Evolutionary conservation across 2,797 vertebrate genomes (phyloP).

Genomic region (Chlorospingus flavigularis): DNA sequence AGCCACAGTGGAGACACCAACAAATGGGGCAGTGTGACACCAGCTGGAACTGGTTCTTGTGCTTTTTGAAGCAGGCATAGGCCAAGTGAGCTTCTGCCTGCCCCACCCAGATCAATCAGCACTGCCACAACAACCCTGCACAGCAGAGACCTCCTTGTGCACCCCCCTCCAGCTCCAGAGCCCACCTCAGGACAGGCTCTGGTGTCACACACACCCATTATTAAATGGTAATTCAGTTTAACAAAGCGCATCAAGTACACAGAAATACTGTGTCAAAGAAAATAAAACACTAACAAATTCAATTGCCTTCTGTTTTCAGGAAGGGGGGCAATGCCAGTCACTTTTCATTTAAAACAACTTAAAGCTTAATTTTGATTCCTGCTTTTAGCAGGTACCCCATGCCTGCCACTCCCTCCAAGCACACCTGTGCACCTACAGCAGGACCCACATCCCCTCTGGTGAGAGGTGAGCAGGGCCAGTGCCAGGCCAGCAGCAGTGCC

Average conservation of each 20-base stretch:
- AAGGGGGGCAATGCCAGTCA: constrained; percentile 55
- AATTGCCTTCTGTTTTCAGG: constrained; percentile 72
- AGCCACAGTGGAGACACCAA: neutral
- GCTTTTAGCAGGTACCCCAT: neutral
- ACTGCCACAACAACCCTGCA: constrained; percentile 23
- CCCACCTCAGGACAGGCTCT: constrained; percentile 55
- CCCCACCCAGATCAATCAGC: neutral
- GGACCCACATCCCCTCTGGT: neutral
- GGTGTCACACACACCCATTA: constrained; percentile 44
- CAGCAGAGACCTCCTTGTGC: neutral
- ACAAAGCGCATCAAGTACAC: constrained; percentile 70
- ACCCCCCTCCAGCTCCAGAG: constrained; percentile 35
- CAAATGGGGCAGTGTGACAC: neutral
- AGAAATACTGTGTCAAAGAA: constrained; percentile 76
- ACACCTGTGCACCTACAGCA: neutral
- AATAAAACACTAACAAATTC: constrained; percentile 77
- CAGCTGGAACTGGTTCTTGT: neutral
- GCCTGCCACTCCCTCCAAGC: neutral
- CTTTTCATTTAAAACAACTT: constrained; percentile 69
- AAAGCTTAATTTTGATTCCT: constrained; percentile 60
- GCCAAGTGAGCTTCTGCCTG: neutral
- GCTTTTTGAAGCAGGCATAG: neutral
- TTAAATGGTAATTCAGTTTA: constrained; percentile 76
- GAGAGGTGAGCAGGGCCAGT: rapidly evolving
- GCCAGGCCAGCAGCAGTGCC: neutral